Percentiles rank a stretch among this genome's conserved stretches.
Evolutionary conservation across 2,797 vertebrate genomes (phyloP).

Genomic region (Myotis vivesi): DNA sequence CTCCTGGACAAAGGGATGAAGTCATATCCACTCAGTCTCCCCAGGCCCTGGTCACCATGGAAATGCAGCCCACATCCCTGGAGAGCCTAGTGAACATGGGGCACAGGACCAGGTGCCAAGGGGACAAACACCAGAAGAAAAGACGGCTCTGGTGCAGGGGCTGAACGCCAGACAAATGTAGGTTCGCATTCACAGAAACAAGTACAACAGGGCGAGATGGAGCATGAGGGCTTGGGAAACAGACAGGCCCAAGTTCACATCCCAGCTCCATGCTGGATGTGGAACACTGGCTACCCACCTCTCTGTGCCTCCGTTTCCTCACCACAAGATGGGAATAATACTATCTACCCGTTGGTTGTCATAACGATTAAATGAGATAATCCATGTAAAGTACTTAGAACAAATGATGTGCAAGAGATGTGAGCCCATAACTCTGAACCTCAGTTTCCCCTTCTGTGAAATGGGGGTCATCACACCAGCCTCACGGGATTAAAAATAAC

Average conservation of each 20-base stretch:
- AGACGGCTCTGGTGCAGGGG: not conserved
- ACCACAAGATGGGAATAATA: not conserved
- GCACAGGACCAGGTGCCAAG: not conserved
- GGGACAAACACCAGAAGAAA: not conserved
- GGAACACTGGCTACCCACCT: not conserved
- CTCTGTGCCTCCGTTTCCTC: not conserved
- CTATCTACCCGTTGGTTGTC: not conserved
- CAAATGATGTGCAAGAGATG: not conserved
- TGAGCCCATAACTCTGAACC: not conserved
- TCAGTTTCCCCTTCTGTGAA: not conserved
- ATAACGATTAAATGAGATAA: not conserved
- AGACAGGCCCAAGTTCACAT: not conserved
- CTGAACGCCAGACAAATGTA: not conserved
- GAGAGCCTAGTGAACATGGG: not conserved
- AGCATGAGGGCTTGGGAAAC: fast-evolving
- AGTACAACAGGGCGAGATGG: fast-evolving
- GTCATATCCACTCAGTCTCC: not conserved
- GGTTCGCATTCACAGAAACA: not conserved
- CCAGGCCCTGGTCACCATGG: not conserved
- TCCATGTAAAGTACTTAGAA: not conserved
- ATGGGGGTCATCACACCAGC: not conserved
- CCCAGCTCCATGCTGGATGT: not conserved
- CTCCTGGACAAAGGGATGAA: not conserved
- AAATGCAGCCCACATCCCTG: not conserved
- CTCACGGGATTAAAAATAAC: not conserved